These are phyloP conservation scores for Pseudochirops corinnae DNA, from an alignment of 2,797 vertebrate species.

Conservation along the genomic window DNA sequence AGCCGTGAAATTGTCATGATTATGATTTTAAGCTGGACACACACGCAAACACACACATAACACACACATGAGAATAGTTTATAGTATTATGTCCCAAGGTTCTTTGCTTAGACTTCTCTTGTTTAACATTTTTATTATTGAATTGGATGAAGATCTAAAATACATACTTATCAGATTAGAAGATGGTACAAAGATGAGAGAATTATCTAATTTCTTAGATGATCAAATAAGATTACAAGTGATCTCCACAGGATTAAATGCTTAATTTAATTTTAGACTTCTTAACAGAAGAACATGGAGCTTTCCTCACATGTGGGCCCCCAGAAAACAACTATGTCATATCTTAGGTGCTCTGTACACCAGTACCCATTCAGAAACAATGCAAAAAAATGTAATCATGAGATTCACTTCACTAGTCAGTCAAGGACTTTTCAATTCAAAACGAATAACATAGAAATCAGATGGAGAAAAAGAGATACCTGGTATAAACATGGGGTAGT, in stretches of 20 bases:
- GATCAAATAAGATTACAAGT: background rate
- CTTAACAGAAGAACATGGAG: background rate
- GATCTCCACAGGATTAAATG: background rate
- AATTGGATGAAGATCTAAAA: background rate
- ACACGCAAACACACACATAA: background rate
- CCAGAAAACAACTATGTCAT: background rate
- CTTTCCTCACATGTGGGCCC: background rate
- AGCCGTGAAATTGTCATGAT: background rate
- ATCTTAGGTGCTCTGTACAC: background rate
- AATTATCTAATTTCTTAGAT: background rate
- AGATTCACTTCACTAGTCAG: background rate
- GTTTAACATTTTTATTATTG: background rate
- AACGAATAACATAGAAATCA: background rate
- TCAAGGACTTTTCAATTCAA: background rate
- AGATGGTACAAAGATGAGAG: background rate
- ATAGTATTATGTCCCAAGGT: background rate
- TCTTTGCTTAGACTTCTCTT: background rate
- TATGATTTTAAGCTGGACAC: background rate
- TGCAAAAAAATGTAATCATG: too few species aligned
- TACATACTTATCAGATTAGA: background rate
- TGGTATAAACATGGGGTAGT: background rate
- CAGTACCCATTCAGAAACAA: background rate
- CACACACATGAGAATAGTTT: background rate
- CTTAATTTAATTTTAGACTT: background rate
- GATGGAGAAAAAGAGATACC: background rate